A percentile compares a stretch with the other conserved stretches of the same genome.
These are phyloP conservation scores for Stegastes partitus DNA, from an alignment of 2,113 vertebrate genomes.

Conservation along the genomic window DNA sequence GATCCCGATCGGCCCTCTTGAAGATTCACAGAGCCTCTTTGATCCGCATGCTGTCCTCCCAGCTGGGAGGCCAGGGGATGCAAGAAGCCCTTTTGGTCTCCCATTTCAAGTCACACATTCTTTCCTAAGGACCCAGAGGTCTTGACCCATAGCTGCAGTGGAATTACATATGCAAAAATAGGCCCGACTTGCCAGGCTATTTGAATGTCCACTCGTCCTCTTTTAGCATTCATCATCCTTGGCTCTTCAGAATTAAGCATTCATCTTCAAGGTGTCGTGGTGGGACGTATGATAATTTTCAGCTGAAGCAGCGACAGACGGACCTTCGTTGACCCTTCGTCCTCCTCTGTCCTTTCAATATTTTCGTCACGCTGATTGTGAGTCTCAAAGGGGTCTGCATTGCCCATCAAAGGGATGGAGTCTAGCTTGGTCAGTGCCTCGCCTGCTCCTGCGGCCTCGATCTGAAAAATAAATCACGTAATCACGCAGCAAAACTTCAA, in stretches of 20 bases:
- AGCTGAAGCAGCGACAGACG: background rate
- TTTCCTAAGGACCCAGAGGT: constrained; percentile 74
- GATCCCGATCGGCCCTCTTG: constrained; percentile 48
- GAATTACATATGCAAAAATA: constrained; percentile 78
- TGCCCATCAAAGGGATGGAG: constrained; percentile 15
- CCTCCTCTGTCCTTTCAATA: constrained; percentile 5
- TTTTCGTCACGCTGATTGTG: constrained; percentile 27
- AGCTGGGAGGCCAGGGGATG: constrained; percentile 69
- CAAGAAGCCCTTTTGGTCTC: constrained; percentile 59
- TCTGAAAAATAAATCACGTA: no score
- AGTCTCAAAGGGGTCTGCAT: constrained; percentile 21
- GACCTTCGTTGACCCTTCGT: background rate
- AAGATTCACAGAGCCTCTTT: constrained; percentile 70
- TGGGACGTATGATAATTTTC: constrained; percentile 12
- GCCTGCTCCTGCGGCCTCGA: background rate
- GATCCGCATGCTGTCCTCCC: constrained; percentile 64
- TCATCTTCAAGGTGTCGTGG: constrained; percentile 15
- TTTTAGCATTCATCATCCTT: constrained; percentile 31
- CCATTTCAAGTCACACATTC: constrained; percentile 75
- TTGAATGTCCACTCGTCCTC: constrained; percentile 36
- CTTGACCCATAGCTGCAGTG: constrained; percentile 60
- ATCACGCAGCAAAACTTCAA: background rate
- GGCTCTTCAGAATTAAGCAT: constrained; percentile 31
- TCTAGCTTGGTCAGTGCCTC: background rate
- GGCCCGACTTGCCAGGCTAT: constrained; percentile 44